Conservation (phyloP, 2,797 vertebrate genomes). For the Mormyrus hasselquistii region DNA sequence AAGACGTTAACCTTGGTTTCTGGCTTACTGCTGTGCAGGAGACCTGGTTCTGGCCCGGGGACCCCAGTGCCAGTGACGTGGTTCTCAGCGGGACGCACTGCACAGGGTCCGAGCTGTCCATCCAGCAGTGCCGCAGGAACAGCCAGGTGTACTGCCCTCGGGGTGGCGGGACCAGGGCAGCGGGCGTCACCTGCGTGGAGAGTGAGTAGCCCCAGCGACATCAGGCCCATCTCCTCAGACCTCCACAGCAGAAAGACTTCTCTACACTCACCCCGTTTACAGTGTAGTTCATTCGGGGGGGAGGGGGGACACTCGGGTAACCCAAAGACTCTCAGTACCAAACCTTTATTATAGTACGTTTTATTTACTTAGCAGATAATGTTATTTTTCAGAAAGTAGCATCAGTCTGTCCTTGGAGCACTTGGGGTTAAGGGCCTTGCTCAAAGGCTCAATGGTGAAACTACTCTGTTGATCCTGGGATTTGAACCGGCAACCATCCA, state of each 20-base stretch:
- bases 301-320: neutral
- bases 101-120: constrained; percentile 72
- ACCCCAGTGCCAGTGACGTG: constrained; percentile 58
- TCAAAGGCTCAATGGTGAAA: neutral
- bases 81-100: constrained; percentile 82
- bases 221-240: neutral
- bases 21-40: constrained; percentile 60
- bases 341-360: neutral
- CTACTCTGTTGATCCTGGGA: neutral
- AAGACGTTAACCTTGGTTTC: neutral
- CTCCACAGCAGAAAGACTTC: neutral
- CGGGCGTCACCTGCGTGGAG: constrained; percentile 79
- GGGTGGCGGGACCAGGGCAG: constrained; percentile 68
- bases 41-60: constrained; percentile 87
- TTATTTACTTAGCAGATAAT: neutral
- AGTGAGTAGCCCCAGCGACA: constrained; percentile 62
- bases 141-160: constrained; percentile 77
- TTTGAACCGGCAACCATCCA: neutral
- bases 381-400: neutral
- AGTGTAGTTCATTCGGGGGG: neutral
- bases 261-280: neutral
- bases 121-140: constrained; percentile 82
- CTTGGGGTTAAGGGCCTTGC: neutral
- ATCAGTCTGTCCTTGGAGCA: neutral
- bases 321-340: neutral